Evolutionary conservation across 2,797 vertebrate genomes (phyloP).

Genomic region (Gallinago stenura): DNA sequence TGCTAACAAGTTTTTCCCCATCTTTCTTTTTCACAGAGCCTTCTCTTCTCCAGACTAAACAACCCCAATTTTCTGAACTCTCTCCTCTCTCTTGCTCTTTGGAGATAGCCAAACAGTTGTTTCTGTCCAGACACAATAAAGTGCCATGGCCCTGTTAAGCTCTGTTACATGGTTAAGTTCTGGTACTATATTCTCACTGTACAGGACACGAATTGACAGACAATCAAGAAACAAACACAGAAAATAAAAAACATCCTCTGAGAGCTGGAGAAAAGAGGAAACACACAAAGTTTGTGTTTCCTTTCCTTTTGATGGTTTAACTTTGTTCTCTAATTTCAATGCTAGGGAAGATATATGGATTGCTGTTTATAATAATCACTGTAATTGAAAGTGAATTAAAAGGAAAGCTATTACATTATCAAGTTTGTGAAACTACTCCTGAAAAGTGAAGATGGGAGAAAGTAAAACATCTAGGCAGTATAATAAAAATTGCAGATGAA

Average conservation of each 20-base stretch:
- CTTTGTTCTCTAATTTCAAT: neutral
- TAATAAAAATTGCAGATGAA: neutral
- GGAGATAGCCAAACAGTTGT: neutral
- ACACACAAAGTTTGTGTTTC: neutral
- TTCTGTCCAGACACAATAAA: neutral
- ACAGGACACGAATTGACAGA: neutral
- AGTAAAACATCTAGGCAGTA: neutral
- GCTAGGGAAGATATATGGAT: neutral
- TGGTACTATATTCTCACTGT: neutral
- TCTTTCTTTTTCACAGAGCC: neutral
- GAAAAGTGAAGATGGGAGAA: neutral
- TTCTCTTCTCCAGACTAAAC: neutral
- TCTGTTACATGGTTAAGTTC: neutral
- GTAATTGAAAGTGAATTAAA: neutral
- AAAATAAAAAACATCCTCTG: neutral
- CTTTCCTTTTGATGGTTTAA: neutral
- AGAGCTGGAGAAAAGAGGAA: neutral
- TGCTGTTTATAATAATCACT: neutral
- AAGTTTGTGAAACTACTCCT: neutral
- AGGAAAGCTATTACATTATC: neutral
- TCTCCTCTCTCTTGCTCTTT: neutral
- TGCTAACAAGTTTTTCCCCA: neutral
- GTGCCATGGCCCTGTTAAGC: neutral
- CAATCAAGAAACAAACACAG: neutral
- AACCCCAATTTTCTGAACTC: neutral